Percentiles rank a stretch among this genome's conserved stretches.
These are phyloP conservation scores for Sinonovacula constricta DNA, from an alignment of 1,140 invertebrate genomes.

Conservation along the genomic window DNA sequence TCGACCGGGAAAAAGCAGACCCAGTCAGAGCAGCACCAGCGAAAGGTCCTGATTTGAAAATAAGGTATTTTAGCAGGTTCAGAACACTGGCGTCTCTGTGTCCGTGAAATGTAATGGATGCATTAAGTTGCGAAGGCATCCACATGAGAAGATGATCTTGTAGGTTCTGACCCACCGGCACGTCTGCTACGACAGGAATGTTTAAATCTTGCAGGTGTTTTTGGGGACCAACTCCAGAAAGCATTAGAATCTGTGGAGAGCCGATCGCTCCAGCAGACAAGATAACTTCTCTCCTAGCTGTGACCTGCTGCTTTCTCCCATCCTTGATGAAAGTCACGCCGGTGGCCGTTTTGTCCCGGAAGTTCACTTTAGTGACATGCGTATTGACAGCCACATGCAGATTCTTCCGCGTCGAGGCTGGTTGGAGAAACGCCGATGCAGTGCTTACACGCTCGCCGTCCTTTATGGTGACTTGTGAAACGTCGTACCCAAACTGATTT, in stretches of 20 bases:
- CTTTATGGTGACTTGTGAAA: background rate
- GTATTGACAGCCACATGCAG: conserved; percentile 3
- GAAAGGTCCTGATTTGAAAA: conserved; percentile 54
- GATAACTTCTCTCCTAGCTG: too few relatives aligned
- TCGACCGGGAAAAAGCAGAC: conserved; percentile 10
- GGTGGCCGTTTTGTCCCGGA: too few relatives aligned
- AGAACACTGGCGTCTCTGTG: conserved; percentile 25
- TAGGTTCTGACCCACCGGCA: conserved; percentile 91
- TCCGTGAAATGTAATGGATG: conserved; percentile 48
- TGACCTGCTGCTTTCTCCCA: too few relatives aligned
- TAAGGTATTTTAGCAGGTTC: conserved; percentile 48
- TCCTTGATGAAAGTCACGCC: too few relatives aligned
- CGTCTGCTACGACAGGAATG: conserved; percentile 78
- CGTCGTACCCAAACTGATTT: conserved; percentile 14
- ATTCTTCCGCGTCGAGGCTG: conserved; percentile 14
- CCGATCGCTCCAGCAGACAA: conserved; percentile 82
- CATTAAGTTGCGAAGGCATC: conserved; percentile 47
- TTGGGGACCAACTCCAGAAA: conserved; percentile 82
- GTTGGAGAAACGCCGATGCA: conserved; percentile 11
- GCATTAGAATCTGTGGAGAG: conserved; percentile 81
- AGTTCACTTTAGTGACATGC: conserved; percentile 67
- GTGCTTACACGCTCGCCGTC: conserved; percentile 12
- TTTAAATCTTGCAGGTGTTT: conserved; percentile 70
- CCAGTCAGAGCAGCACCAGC: conserved; percentile 1
- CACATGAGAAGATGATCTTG: conserved; percentile 83